Evolutionary conservation across 2,113 vertebrate genomes (phyloP), one percentile per base, ranked within the genome.

Genomic region (Pica pica): DNA sequence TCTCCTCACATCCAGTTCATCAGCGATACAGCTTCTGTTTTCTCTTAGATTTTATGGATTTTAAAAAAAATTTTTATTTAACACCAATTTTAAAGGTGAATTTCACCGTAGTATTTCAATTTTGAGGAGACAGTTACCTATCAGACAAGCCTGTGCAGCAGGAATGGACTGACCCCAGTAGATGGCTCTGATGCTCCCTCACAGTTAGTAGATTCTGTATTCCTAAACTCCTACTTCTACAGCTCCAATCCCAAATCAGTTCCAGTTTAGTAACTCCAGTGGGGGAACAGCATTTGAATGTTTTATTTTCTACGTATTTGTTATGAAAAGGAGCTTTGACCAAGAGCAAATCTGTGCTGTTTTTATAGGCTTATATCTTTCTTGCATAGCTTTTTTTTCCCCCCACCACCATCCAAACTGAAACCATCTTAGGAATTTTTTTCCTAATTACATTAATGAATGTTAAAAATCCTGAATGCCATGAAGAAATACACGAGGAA

Each of bases 131-230:
- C 10, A 24, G 28, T 87, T 69, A 5, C 37, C 73, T 35, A 13
- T 63, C 21, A 57, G 65, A 81, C 26, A 61, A 30, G 57, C 39
- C n/a, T 69, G 26, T 87, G 83, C 42, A 46, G 83, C 71, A 96
- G 59, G 90, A 74, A 64, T 86, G 26, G 46, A 7, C 73, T 90
- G 86, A 75, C 21, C 80, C 95, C 97, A 96, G 86, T 77, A 98
- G 97, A 83, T 97, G 97, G 97, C 93, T 53, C 82, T 94, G 91
- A 81, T 95, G 84, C 71, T 95, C 94, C 87, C 96, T 76, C 44
- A 65, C 89, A 85, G 33, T 46, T 46, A 59, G 56, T 64, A 49
- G 50, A 46, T 70, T 65, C 75, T 87, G 16, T 70, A 6, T 74
- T 77, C 44, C 44, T 44, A n/a, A 91, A 88, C 19, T 77, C 39